Percentiles rank a stretch among this genome's conserved stretches.
Evolutionary conservation across 1,140 invertebrate species (phyloP).

Genomic region (Chironomus striatipennis): DNA sequence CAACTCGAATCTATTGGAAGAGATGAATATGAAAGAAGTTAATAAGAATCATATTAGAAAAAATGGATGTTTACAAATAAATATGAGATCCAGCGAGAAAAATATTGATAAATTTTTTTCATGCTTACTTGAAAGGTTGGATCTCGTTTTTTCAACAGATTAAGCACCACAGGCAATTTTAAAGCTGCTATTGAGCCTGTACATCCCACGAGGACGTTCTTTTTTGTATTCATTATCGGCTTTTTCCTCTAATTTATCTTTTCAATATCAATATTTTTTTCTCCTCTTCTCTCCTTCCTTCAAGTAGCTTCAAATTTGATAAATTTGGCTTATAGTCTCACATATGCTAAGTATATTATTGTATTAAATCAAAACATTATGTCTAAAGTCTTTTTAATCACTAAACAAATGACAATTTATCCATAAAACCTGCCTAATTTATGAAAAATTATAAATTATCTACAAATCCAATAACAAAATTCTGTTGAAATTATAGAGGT

Average conservation of each 20-base stretch:
- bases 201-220: slow-evolving; percentile 66
- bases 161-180: slow-evolving; percentile 63
- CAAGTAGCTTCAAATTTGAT: background rate
- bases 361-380: background rate
- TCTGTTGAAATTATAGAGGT: too few species aligned
- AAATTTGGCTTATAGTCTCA: background rate
- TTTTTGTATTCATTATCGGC: slow-evolving; percentile 30
- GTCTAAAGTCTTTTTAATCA: too few species aligned
- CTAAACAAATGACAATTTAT: too few species aligned
- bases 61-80: slow-evolving; percentile 19
- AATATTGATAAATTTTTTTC: slow-evolving; percentile 27
- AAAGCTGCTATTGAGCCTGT: slow-evolving; percentile 90
- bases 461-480: too few species aligned
- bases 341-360: background rate
- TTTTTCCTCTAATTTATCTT: background rate
- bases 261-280: too few species aligned
- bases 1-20: slow-evolving; percentile 56
- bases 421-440: too few species aligned
- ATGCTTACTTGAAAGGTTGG: slow-evolving; percentile 31
- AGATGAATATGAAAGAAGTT: background rate
- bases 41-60: background rate
- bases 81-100: background rate
- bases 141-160: slow-evolving; percentile 42
- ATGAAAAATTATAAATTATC: too few species aligned
- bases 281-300: too few species aligned